Evolutionary conservation across 2,797 vertebrate species (phyloP).

Genomic region (Chrosomus eos): DNA sequence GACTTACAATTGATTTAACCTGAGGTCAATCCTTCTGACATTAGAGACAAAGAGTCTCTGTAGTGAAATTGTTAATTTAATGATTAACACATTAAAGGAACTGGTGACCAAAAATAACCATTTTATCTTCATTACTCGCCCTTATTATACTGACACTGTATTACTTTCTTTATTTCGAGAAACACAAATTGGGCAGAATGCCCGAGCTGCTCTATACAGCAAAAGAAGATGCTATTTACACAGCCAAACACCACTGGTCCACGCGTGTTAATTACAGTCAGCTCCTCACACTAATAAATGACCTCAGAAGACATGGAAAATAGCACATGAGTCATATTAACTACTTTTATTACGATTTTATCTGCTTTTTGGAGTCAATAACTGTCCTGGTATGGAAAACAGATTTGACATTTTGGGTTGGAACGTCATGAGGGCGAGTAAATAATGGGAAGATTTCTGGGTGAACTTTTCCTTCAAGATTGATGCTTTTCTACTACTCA

Average conservation of each 20-base stretch:
- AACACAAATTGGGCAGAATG: not conserved
- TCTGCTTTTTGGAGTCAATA: not conserved
- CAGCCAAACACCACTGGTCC: not conserved
- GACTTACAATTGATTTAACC: slow-evolving; percentile 37
- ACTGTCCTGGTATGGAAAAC: not conserved
- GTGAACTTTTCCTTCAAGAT: slow-evolving; percentile 33
- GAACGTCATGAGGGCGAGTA: not conserved
- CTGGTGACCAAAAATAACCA: not conserved
- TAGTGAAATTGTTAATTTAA: slow-evolving; percentile 12
- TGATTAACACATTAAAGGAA: slow-evolving; percentile 23
- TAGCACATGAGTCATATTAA: not conserved
- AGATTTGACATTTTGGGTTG: not conserved
- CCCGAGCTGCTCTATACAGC: not conserved
- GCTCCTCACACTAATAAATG: not conserved
- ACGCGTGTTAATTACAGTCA: not conserved
- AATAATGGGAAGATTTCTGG: not conserved
- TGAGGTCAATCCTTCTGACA: slow-evolving; percentile 24
- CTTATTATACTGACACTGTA: not conserved
- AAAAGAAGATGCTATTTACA: not conserved
- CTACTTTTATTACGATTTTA: not conserved
- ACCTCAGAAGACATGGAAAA: not conserved
- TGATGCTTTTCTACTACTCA: not conserved
- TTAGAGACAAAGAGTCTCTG: slow-evolving; percentile 20
- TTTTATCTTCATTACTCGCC: not conserved
- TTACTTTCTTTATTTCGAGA: slow-evolving; percentile 10